Conservation (phyloP, 2,888 invertebrate genomes). For the Andrena bicolor region DNA sequence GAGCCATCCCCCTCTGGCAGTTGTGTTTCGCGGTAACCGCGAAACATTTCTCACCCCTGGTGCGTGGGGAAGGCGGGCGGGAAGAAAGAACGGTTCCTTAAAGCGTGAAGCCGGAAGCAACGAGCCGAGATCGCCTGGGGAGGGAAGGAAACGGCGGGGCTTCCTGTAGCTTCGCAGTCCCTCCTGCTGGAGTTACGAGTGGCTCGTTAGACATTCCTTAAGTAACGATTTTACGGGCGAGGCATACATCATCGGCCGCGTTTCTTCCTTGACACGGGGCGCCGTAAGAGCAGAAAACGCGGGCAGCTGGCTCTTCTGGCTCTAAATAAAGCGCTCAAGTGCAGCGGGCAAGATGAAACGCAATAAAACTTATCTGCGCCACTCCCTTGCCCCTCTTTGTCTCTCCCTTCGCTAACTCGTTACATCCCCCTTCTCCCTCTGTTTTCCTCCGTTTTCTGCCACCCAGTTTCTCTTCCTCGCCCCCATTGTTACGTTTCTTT, state of each 20-base stretch:
- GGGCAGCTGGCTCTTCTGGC: constrained; percentile 55
- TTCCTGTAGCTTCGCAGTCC: background rate
- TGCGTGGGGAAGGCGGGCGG: background rate
- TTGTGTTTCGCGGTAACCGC: background rate
- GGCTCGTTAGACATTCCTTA: constrained; percentile 28
- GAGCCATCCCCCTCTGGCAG: constrained; percentile 2
- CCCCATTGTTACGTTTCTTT: background rate
- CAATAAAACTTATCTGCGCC: constrained; percentile 74
- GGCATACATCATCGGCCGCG: constrained; percentile 49
- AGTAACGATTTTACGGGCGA: constrained; percentile 39
- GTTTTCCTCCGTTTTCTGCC: background rate
- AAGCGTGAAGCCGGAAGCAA: background rate
- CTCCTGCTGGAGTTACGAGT: constrained; percentile 10
- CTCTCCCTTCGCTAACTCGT: background rate
- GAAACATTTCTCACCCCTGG: background rate
- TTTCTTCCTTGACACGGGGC: constrained; percentile 57
- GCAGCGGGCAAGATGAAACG: constrained; percentile 71
- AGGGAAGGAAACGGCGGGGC: background rate
- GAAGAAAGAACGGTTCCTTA: background rate
- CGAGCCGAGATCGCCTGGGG: background rate
- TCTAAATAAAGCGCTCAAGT: constrained; percentile 79
- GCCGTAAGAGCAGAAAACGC: constrained; percentile 58
- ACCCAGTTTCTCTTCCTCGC: background rate
- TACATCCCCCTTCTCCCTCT: background rate
- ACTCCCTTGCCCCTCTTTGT: background rate